Evolutionary conservation across 2,888 invertebrate species (phyloP).

Genomic region (Gibbula magus): DNA sequence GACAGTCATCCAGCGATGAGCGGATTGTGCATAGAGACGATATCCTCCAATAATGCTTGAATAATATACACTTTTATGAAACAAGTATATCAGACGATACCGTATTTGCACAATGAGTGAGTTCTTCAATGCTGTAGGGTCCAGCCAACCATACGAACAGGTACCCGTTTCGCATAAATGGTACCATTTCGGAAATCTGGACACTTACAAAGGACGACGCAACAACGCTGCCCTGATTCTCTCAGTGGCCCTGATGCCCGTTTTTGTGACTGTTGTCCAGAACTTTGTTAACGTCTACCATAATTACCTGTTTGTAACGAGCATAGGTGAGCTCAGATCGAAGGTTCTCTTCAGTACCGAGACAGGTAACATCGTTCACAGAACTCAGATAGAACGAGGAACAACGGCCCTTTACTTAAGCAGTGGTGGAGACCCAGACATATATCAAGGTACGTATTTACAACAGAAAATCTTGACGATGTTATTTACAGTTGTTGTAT

Average conservation of each 20-base stretch:
- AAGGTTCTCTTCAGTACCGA: conserved; percentile 48
- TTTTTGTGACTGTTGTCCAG: conserved; percentile 17
- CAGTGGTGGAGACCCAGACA: conserved; percentile 38
- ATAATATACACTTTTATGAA: too few relatives aligned
- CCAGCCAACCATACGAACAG: not conserved
- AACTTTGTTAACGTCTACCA: conserved; percentile 8
- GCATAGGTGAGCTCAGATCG: conserved; percentile 30
- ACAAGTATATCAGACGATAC: too few relatives aligned
- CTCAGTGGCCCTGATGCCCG: conserved; percentile 19
- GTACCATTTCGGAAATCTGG: conserved; percentile 8
- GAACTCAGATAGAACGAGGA: conserved; percentile 60
- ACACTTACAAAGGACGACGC: conserved; percentile 15
- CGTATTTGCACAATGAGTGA: not conserved
- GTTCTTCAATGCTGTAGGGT: not conserved
- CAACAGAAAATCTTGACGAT: too few relatives aligned
- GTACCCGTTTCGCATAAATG: conserved; percentile 5
- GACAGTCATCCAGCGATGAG: too few relatives aligned
- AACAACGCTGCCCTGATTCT: conserved; percentile 22
- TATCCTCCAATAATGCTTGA: too few relatives aligned
- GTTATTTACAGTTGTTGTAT: too few relatives aligned
- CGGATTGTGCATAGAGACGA: too few relatives aligned
- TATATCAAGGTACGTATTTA: conserved; percentile 1
- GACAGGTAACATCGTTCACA: conserved; percentile 53
- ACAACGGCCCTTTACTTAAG: conserved; percentile 58
- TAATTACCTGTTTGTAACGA: not conserved